Base-by-base conservation (phyloP, 1,140 invertebrate genomes). In the Chrysopa pallens region DNA sequence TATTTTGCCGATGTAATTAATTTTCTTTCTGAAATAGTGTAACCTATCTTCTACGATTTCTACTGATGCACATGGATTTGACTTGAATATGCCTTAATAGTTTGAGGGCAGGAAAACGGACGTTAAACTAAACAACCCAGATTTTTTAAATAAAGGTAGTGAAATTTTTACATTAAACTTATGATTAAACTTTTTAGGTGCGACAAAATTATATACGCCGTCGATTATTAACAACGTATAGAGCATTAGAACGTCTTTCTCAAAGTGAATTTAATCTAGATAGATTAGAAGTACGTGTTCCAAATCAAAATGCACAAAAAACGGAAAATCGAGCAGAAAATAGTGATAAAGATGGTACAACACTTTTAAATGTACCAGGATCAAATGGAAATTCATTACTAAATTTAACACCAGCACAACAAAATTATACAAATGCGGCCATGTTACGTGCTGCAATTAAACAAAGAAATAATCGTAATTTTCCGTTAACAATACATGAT, bases 211-310 rank as follows among this genome's bases (percentile, higher is more conserved):
- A 83, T 58, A 82, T 84, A 43, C 67, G 76, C 47, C 63, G 77
- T 29, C 60, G 84, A 39, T 61, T 90, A 37, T 58, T 86, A 46
- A 84, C 80, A 2, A 86, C 84, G 0, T 87, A 88, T 57, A 70
- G 80, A 43, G 84, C 84, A 2, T 55, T 89, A 23, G 82, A 89
- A 52, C 62, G 84, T 31, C 68, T 88, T 31, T 83, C 80, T 0
- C 79, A 85, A 56, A 84, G 80, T 36, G 81, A 87, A 54, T 84
- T 87, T 53, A 83, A 85, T 52, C 54, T 86, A 46, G 80, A 85
- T 52, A 65, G 76, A 46, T 56, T 83, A 23, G 78, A 81, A 63
- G 73, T 77, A 38, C 60, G 67, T 6, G 69, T 68, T 8, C 60
- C 62, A 11, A 55, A 65, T 17, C 56, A 62, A 4, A 63, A 64